phyloP scores from a whole-genome alignment of 2,888 invertebrate genomes.

The Luperina testacea region DNA sequence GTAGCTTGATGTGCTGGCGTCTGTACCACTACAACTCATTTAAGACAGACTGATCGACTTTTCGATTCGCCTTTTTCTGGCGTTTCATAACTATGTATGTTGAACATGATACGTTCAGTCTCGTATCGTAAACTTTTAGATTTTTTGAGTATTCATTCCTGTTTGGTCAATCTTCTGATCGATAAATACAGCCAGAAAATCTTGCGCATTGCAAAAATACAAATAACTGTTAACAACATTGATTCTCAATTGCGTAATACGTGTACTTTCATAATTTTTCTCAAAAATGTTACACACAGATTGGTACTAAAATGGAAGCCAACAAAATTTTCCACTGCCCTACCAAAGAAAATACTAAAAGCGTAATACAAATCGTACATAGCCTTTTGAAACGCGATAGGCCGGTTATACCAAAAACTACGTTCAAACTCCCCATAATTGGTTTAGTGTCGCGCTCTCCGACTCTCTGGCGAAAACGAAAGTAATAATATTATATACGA shows the following conservation, averaged over 20 bases:
- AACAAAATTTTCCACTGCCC: not conserved
- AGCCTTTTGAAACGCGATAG: constrained; percentile 75
- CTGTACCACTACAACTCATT: not conserved
- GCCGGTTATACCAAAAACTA: constrained; percentile 71
- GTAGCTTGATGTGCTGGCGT: too few relatives aligned
- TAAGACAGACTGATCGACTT: not conserved
- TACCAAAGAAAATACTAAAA: constrained; percentile 43
- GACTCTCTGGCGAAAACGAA: constrained; percentile 76
- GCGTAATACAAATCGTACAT: constrained; percentile 35
- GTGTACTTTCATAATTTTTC: too few relatives aligned
- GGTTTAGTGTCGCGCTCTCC: constrained; percentile 74
- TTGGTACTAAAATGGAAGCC: not conserved
- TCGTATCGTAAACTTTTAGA: too few relatives aligned
- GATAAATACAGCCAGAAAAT: not conserved
- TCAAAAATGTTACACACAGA: too few relatives aligned
- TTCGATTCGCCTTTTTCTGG: not conserved
- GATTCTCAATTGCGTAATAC: not conserved
- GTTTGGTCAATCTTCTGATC: not conserved
- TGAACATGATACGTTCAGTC: not conserved
- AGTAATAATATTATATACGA: constrained; percentile 80
- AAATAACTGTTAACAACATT: not conserved
- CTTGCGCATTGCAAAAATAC: not conserved
- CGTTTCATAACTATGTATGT: not conserved
- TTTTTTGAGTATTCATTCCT: not conserved
- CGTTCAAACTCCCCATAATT: constrained; percentile 77